These are phyloP conservation scores for Syngnathus rostellatus DNA, from an alignment of 2,797 vertebrate species.

Conservation along the genomic window DNA sequence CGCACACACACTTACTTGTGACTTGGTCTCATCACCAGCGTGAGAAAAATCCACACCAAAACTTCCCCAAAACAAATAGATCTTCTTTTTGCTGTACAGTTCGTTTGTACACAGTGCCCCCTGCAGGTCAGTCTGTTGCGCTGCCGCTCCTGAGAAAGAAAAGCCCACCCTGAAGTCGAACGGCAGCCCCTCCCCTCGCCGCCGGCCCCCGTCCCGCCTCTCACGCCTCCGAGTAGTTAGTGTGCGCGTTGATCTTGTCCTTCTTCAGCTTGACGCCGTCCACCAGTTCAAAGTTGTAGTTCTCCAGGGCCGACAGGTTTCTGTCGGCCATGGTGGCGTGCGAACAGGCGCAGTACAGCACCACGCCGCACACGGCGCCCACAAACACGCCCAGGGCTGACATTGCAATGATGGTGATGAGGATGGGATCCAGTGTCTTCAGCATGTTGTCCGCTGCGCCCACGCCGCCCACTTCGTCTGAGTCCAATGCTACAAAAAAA, in stretches of 20 bases:
- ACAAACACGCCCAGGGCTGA: constrained; percentile 88
- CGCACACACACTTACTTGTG: constrained; percentile 34
- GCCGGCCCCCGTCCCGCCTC: constrained; percentile 28
- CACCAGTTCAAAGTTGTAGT: constrained; percentile 98
- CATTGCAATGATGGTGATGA: constrained; percentile 98
- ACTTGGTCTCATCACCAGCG: constrained; percentile 98
- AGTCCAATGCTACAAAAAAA: constrained; percentile 39
- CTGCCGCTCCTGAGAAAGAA: constrained; percentile 93
- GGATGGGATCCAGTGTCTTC: constrained; percentile 94
- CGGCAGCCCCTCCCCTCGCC: constrained; percentile 45
- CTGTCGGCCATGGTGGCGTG: constrained; percentile 88
- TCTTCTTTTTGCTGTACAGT: constrained; percentile 58
- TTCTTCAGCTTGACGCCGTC: constrained; percentile 99
- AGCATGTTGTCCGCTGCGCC: constrained; percentile 82
- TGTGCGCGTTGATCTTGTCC: constrained; percentile 96
- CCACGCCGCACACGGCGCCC: constrained; percentile 92
- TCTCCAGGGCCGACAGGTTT: constrained; percentile 96
- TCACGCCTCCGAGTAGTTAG: constrained; percentile 93
- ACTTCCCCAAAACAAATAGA: constrained; percentile 62
- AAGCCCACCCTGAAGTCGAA: constrained; percentile 61
- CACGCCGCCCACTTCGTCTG: constrained; percentile 45
- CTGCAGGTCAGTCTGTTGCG: constrained; percentile 80
- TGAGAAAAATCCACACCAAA: constrained; percentile 79
- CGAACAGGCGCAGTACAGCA: constrained; percentile 95
- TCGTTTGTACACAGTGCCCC: constrained; percentile 85